Conservation (phyloP, 2,888 invertebrate species). For the Tipula unca region DNA sequence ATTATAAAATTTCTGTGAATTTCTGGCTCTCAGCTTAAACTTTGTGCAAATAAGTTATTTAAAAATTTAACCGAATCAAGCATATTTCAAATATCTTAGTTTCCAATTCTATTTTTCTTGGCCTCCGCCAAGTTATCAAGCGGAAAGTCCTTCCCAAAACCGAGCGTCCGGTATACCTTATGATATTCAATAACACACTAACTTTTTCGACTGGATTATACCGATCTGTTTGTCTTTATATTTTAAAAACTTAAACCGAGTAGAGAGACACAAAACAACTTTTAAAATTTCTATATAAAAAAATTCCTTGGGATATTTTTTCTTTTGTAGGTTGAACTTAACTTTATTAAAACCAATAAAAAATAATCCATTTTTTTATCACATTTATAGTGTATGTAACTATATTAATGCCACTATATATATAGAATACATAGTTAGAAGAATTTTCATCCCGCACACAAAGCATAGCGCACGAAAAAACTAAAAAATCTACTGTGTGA, state of each 20-base stretch:
- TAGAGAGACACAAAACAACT: not conserved
- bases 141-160: too few species aligned
- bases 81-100: too few species aligned
- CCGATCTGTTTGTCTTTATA: not conserved
- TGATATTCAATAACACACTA: not conserved
- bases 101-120: too few species aligned
- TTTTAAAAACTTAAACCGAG: not conserved
- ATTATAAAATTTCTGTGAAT: too few species aligned
- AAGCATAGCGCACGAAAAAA: not conserved
- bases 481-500: not conserved
- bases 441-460: not conserved
- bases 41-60: too few species aligned
- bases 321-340: not conserved
- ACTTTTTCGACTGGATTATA: not conserved
- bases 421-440: not conserved
- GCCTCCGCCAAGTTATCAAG: too few species aligned
- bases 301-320: not conserved
- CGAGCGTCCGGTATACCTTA: too few species aligned
- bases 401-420: not conserved
- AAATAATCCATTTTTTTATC: not conserved
- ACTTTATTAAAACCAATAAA: conserved; percentile 3
- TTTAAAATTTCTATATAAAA: not conserved
- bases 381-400: not conserved
- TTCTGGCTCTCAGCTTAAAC: too few species aligned
- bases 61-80: too few species aligned